phyloP scores from a whole-genome alignment of 1,140 invertebrate genomes.

The Habropoda laboriosa region DNA sequence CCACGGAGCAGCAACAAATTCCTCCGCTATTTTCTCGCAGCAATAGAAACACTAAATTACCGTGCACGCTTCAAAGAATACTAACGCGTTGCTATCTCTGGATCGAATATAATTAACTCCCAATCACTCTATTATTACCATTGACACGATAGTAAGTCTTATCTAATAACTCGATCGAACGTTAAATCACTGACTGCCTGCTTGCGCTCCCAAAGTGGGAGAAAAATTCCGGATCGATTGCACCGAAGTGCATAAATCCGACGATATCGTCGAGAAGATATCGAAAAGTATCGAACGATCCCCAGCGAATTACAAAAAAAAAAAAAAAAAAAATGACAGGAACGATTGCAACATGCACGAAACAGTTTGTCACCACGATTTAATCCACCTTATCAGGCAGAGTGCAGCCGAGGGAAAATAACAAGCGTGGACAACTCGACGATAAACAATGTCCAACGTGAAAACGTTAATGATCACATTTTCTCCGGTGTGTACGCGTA shows the following conservation, averaged over 20 bases:
- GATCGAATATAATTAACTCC: constrained; percentile 5
- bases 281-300: neutral
- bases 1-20: neutral
- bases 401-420: neutral
- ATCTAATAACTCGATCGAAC: constrained; percentile 14
- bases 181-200: neutral
- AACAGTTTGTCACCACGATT: neutral
- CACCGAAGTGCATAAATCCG: neutral
- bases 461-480: constrained; percentile 3
- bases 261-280: neutral
- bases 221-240: neutral
- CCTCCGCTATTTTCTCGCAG: neutral
- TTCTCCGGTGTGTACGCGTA: neutral
- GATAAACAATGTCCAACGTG: neutral
- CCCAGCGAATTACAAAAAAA: neutral
- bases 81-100: neutral
- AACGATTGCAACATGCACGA: neutral
- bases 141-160: neutral
- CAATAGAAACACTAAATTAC: neutral
- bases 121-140: neutral
- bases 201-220: too few relatives aligned
- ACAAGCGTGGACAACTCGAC: neutral
- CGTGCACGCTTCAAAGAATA: neutral
- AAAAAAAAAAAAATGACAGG: neutral
- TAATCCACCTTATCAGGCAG: neutral